Evolutionary conservation across 2,888 invertebrate genomes (phyloP).

Genomic region (Epirrita christyi): DNA sequence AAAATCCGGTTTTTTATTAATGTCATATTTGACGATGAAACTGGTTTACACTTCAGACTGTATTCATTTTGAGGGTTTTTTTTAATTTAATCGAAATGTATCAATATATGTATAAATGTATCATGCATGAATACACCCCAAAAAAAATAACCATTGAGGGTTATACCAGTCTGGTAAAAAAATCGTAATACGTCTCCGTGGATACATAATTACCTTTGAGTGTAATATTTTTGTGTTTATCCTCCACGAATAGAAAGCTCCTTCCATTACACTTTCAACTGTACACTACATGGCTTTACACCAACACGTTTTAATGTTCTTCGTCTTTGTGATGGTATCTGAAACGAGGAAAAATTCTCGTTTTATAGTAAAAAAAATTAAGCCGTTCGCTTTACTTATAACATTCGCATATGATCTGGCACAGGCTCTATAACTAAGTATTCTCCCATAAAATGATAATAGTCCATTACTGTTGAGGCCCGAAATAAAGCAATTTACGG

Average conservation of each 20-base stretch:
- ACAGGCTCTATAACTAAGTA: slow-evolving; percentile 4
- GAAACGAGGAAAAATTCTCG: slow-evolving; percentile 67
- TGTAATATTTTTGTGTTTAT: slow-evolving; percentile 53
- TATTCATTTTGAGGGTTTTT: too few species aligned
- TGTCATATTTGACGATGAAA: too few species aligned
- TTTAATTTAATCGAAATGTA: too few species aligned
- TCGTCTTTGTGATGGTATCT: slow-evolving; percentile 57
- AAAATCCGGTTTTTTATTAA: too few species aligned
- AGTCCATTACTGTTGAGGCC: too few species aligned
- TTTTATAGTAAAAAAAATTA: slow-evolving; percentile 45
- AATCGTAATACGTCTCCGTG: not conserved
- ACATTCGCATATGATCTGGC: slow-evolving; percentile 8
- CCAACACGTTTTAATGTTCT: slow-evolving; percentile 43
- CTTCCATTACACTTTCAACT: slow-evolving; percentile 60
- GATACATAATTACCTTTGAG: slow-evolving; percentile 59
- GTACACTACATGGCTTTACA: slow-evolving; percentile 40
- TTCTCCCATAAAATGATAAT: too few species aligned
- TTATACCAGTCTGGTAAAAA: too few species aligned
- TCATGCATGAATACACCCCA: too few species aligned
- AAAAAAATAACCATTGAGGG: too few species aligned
- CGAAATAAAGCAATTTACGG: too few species aligned
- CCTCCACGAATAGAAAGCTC: slow-evolving; percentile 48
- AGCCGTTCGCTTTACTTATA: slow-evolving; percentile 31
- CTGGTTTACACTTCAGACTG: too few species aligned
- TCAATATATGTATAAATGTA: too few species aligned